These are phyloP conservation scores for Agrotis puta DNA, from an alignment of 2,888 invertebrate species.

Conservation along the genomic window DNA sequence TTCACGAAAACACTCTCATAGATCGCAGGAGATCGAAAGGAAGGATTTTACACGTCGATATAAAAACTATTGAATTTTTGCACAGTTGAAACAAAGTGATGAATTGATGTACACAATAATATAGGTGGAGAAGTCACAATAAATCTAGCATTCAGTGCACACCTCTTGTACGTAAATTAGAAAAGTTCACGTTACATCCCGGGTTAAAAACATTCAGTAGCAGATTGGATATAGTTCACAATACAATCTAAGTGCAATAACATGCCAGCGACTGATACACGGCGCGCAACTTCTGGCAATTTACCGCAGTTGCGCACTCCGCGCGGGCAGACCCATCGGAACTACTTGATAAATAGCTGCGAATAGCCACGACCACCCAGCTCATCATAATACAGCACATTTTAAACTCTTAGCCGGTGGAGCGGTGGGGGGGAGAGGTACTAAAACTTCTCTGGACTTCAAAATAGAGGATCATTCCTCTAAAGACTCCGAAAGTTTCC, in stretches of 20 bases:
- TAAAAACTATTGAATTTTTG: too few species aligned
- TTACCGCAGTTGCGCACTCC: conserved; percentile 34
- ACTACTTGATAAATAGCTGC: conserved; percentile 37
- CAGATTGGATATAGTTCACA: background rate
- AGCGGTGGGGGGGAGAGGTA: background rate
- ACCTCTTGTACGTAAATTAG: background rate
- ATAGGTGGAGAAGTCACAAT: background rate
- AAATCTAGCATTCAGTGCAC: background rate
- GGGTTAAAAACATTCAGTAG: too few species aligned
- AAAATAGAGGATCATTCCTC: conserved; percentile 19
- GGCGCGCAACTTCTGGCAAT: conserved; percentile 27
- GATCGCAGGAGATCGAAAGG: too few species aligned
- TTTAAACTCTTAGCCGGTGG: conserved; percentile 11
- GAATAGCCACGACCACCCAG: conserved; percentile 8
- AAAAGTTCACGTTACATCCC: background rate
- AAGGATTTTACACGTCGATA: too few species aligned
- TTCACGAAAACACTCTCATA: too few species aligned
- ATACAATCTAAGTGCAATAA: conserved; percentile 38
- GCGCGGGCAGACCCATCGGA: conserved; percentile 8
- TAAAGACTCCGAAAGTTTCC: conserved; percentile 27
- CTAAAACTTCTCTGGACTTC: conserved; percentile 32
- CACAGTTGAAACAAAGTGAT: background rate
- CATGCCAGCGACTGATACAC: conserved; percentile 23
- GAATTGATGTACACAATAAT: too few species aligned
- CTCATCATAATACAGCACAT: background rate